phyloP scores from a whole-genome alignment of 1,140 invertebrate genomes.

The Hypothenemus hampei region DNA sequence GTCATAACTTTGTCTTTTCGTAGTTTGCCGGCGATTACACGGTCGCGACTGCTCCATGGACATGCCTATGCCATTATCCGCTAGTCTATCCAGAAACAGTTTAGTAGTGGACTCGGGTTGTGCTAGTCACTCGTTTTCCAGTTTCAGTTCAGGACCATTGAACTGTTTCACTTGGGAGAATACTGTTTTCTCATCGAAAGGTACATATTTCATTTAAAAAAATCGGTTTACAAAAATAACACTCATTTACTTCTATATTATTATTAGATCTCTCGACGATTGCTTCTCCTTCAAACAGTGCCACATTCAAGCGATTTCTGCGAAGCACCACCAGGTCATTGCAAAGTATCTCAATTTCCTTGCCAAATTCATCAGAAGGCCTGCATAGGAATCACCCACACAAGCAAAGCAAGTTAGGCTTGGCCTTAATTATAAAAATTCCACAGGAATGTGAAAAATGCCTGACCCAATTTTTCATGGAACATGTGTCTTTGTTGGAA shows the following conservation, averaged over 20 bases:
- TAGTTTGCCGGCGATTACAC: slow-evolving; percentile 29
- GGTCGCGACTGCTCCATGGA: slow-evolving; percentile 37
- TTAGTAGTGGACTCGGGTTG: slow-evolving; percentile 39
- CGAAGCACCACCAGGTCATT: slow-evolving; percentile 27
- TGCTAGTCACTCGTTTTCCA: slow-evolving; percentile 36
- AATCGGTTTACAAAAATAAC: too few relatives aligned
- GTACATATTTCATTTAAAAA: too few relatives aligned
- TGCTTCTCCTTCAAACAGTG: slow-evolving; percentile 36
- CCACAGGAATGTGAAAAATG: slow-evolving; percentile 48
- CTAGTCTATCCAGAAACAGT: slow-evolving; percentile 28
- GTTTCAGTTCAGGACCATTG: slow-evolving; percentile 17
- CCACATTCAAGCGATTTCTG: slow-evolving; percentile 35
- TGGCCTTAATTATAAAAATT: slow-evolving; percentile 53
- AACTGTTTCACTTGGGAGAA: slow-evolving; percentile 30
- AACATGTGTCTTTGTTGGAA: slow-evolving; percentile 76
- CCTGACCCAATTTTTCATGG: slow-evolving; percentile 58
- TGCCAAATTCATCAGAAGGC: slow-evolving; percentile 23
- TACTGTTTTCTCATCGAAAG: slow-evolving; percentile 20
- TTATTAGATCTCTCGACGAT: slow-evolving; percentile 11
- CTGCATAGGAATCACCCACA: slow-evolving; percentile 29
- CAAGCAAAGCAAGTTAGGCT: slow-evolving; percentile 49
- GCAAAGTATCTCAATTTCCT: slow-evolving; percentile 10
- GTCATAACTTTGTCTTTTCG: neutral
- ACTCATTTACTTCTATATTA: neutral
- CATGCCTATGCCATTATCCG: slow-evolving; percentile 27